Evolutionary conservation across 2,113 vertebrate genomes (phyloP).

Genomic region (Chroicocephalus ridibundus): DNA sequence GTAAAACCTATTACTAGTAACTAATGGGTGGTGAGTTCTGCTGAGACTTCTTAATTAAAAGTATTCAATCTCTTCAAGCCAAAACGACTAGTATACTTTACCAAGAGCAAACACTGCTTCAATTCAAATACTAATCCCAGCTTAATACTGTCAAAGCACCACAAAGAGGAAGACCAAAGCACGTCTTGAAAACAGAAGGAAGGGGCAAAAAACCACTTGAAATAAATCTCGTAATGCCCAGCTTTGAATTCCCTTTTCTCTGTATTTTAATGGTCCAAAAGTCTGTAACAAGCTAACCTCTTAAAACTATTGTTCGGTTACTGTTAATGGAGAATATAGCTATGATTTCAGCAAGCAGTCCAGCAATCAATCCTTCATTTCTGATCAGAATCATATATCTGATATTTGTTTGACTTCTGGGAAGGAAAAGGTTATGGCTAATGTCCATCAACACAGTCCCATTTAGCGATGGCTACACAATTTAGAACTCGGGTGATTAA

Average conservation of each 20-base stretch:
- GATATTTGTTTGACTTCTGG: neutral
- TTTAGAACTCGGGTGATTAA: neutral
- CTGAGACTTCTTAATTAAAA: neutral
- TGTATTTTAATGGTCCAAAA: neutral
- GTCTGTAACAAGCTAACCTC: neutral
- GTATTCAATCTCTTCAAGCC: neutral
- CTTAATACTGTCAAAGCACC: neutral
- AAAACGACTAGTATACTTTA: neutral
- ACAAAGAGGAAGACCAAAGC: neutral
- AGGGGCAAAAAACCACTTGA: neutral
- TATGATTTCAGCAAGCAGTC: neutral
- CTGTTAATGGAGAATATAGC: neutral
- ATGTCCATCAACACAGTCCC: neutral
- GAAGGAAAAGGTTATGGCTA: neutral
- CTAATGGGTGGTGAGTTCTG: neutral
- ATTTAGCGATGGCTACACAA: neutral
- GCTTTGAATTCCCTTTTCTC: neutral
- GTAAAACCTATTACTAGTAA: neutral
- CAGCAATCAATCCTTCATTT: constrained; percentile 12
- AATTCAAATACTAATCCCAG: neutral
- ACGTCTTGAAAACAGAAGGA: neutral
- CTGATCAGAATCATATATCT: neutral
- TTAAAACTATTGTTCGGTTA: neutral
- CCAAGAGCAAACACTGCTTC: neutral
- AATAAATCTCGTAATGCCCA: neutral